A percentile compares a stretch with the other conserved stretches of the same genome.
These are phyloP conservation scores for Dendrophyllia cribrosa DNA, from an alignment of 64 coral and sea anemone genomes.

Conservation along the genomic window DNA sequence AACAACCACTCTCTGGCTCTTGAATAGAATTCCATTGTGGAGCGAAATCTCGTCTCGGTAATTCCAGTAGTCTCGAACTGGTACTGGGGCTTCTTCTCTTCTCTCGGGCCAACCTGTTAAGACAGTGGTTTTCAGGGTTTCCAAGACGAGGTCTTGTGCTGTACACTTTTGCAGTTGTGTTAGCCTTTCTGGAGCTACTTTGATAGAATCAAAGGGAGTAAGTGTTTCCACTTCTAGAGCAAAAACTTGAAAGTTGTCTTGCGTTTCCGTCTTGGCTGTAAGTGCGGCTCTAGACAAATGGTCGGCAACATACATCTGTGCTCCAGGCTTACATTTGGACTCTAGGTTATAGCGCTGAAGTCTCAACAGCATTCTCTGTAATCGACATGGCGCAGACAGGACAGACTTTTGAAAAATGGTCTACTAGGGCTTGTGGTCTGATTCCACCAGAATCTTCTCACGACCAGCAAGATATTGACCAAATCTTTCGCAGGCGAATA, in stretches of 20 bases:
- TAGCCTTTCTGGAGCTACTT: too few species aligned
- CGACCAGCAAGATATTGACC: slow-evolving; percentile 23
- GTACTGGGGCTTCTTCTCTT: too few species aligned
- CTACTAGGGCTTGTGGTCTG: slow-evolving; percentile 39
- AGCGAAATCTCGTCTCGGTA: too few species aligned
- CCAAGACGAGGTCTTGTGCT: too few species aligned
- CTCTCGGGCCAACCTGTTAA: too few species aligned
- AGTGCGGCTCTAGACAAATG: slow-evolving; percentile 50
- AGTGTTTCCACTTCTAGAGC: slow-evolving; percentile 37
- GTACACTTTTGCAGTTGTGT: too few species aligned
- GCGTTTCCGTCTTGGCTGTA: not conserved
- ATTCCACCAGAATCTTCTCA: slow-evolving; percentile 18
- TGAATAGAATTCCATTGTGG: too few species aligned
- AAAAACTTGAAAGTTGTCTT: slow-evolving; percentile 53
- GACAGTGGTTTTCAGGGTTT: too few species aligned
- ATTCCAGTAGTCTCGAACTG: too few species aligned
- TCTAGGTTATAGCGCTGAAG: slow-evolving; percentile 39
- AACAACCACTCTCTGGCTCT: too few species aligned
- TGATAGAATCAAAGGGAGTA: not conserved
- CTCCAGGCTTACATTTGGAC: slow-evolving; percentile 19
- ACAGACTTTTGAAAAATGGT: slow-evolving; percentile 42
- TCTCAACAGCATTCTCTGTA: slow-evolving; percentile 28
- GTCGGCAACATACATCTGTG: slow-evolving; percentile 66
- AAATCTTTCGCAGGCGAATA: too few species aligned
- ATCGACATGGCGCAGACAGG: slow-evolving; percentile 9